A percentile compares a stretch with the other conserved stretches of the same genome.
Evolutionary conservation across 2,113 vertebrate species (phyloP).

Genomic region (Platysternon megacephalum): DNA sequence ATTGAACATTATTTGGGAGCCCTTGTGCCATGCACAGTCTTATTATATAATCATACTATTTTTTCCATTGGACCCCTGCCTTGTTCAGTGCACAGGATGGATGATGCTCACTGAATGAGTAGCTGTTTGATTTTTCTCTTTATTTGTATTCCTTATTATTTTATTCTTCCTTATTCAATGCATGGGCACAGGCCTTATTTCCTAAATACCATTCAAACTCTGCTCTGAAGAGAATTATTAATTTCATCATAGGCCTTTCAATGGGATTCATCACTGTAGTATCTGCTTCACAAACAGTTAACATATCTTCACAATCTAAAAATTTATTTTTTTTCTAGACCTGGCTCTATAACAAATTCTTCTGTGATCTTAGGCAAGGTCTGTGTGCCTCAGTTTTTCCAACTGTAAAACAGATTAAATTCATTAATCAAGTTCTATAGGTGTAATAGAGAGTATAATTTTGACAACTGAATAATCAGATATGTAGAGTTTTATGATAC

Average conservation of each 20-base stretch:
- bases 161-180: not conserved
- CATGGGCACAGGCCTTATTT: not conserved
- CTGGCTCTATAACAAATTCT: not conserved
- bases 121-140: not conserved
- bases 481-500: not conserved
- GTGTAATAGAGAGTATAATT: not conserved
- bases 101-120: not conserved
- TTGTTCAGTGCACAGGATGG: not conserved
- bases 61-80: not conserved
- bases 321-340: not conserved
- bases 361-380: not conserved
- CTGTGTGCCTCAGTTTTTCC: not conserved
- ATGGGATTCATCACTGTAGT: not conserved
- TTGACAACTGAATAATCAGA: not conserved
- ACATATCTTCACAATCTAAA: not conserved
- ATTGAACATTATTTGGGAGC: not conserved
- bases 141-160: not conserved
- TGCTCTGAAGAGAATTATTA: not conserved
- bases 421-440: not conserved
- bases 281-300: not conserved
- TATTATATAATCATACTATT: not conserved
- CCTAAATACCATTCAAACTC: no score
- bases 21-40: not conserved
- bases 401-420: not conserved
- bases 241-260: not conserved